These are phyloP conservation scores for Diplodus puntazzo DNA, from an alignment of 2,797 vertebrate genomes.

Conservation along the genomic window DNA sequence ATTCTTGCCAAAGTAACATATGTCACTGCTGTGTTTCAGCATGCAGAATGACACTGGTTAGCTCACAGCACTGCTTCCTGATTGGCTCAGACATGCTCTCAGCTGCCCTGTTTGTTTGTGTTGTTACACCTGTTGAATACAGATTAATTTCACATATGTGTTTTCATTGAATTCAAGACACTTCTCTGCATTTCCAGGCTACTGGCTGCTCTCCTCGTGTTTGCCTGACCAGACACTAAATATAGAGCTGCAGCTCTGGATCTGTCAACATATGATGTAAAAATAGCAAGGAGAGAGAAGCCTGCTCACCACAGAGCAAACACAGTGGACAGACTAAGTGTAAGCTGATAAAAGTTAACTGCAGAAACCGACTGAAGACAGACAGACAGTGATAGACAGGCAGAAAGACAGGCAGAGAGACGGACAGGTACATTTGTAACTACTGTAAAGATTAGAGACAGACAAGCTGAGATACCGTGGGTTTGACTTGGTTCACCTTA, in stretches of 20 bases:
- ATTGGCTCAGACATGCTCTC: not conserved
- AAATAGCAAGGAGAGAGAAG: conserved; percentile 70
- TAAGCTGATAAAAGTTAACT: conserved; percentile 22
- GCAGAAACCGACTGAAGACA: conserved; percentile 12
- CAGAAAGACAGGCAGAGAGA: not conserved
- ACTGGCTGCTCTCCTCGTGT: conserved; percentile 22
- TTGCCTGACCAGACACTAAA: conserved; percentile 62
- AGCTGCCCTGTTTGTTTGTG: not conserved
- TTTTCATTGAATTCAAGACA: conserved; percentile 41
- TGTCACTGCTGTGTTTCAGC: conserved; percentile 2
- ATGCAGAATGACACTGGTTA: not conserved
- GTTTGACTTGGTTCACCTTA: not conserved
- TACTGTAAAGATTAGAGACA: conserved; percentile 8
- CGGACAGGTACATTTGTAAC: not conserved
- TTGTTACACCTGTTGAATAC: conserved; percentile 48
- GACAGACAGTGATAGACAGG: not conserved
- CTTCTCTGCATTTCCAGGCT: conserved; percentile 18
- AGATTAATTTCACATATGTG: conserved; percentile 30
- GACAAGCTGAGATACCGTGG: not conserved
- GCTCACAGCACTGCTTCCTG: not conserved
- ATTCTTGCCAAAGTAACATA: not conserved
- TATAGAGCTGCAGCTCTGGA: conserved; percentile 66
- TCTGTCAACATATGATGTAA: conserved; percentile 52
- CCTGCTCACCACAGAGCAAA: conserved; percentile 34
- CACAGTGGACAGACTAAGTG: conserved; percentile 13